Base-by-base conservation (phyloP, 2,888 invertebrate species). In the Diarsia mendica region DNA sequence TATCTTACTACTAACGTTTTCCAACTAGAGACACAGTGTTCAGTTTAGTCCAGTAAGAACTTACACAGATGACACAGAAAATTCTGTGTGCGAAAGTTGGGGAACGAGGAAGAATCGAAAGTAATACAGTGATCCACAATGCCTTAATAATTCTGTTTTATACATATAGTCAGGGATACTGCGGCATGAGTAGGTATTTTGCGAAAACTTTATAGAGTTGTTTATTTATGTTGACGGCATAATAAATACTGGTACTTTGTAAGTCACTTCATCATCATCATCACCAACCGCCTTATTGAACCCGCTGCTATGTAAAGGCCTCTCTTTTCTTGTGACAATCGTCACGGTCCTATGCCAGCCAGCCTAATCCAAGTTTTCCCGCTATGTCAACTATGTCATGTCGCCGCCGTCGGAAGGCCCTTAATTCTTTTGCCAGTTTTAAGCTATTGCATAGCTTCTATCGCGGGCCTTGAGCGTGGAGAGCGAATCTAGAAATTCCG, bases 51-150 rank as follows among this genome's bases (percentile, higher is more conserved):
- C 28, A 11, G 15, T 4, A 10, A 33, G 39, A 39, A 15, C 13
- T 13, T 49, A 13, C 72, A 87, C 71, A 58, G 46, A 49, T 1
- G 11, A 76, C 81, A 81, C 79, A 11, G n/a, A 23, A 64, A 53
- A 3, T 70, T 75, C 23, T 74, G 77, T 78, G 80, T 73, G n/a
- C 9, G 2, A 11, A 10, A 11, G 51, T 69, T 67, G 23, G 46
- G 15, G 44, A 48, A 46, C 2, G n/a, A 85, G 87, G 87, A 86
- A 85, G 85, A 84, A 85, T 87, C 86, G 84, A 87, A 87, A 87
- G 84, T 87, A 81, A 83, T 81, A 79, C 65, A 65, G 61, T 79
- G 75, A 84, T 80, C 67, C 80, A 82, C 51, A 71, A 84, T 77
- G 81, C 83, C 79, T 85, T 85, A 87, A 87, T 85, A 85, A 81